Percentiles rank a stretch among this genome's conserved stretches.
Conservation (phyloP, 2,113 vertebrate genomes). For the Aix galericulata region DNA sequence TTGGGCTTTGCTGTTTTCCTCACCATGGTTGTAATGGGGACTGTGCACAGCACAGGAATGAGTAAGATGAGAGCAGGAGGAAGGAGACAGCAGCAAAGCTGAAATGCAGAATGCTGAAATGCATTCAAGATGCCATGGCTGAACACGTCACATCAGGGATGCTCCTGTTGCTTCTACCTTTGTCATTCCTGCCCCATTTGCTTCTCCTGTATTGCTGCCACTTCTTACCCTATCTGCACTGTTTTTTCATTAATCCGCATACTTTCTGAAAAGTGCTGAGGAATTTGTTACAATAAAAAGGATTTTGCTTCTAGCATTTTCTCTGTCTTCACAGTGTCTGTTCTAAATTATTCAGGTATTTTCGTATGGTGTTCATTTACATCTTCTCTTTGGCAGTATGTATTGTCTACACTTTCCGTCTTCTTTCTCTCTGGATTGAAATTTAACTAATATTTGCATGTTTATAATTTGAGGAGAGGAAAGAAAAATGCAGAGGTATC, state of each 20-base stretch:
- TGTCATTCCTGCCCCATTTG: neutral
- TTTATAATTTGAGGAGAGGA: neutral
- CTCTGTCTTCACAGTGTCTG: neutral
- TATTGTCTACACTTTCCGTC: neutral
- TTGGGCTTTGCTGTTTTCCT: slow-evolving; percentile 25
- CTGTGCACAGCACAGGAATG: neutral
- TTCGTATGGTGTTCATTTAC: neutral
- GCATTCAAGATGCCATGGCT: rapidly evolving
- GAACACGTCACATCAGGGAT: neutral
- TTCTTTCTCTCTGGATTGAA: neutral
- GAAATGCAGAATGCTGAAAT: no score
- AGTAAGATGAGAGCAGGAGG: neutral
- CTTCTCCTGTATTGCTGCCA: neutral
- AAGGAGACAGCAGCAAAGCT: neutral
- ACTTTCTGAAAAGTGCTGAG: neutral
- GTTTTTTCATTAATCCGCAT: neutral
- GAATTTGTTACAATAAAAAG: neutral
- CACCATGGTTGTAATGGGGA: neutral
- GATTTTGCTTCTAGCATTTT: neutral
- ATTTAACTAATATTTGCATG: neutral
- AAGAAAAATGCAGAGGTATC: neutral
- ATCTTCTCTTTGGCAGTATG: neutral
- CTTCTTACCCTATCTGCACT: neutral
- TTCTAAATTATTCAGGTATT: neutral
- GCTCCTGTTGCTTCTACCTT: neutral